A percentile compares a stretch with the other conserved stretches of the same genome.
Conservation (phyloP, 2,888 invertebrate species). For the Sericinus montela region DNA sequence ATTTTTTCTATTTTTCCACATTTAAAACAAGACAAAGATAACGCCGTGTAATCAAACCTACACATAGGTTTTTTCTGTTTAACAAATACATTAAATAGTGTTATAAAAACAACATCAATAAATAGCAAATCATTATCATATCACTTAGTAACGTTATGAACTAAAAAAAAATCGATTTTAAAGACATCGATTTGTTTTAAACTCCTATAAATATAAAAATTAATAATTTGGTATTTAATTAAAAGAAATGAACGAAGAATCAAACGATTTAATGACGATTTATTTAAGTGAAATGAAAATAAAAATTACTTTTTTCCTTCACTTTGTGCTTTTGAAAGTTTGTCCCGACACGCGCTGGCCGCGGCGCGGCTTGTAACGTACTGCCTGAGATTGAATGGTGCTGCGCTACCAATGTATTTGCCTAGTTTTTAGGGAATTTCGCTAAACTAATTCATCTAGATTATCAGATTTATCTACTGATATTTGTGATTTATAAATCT, state of each 20-base stretch:
- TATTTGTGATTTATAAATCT: too few species aligned
- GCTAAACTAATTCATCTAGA: not conserved
- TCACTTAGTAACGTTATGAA: too few species aligned
- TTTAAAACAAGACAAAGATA: not conserved
- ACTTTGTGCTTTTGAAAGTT: conserved; percentile 25
- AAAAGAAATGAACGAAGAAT: not conserved
- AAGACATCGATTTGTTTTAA: too few species aligned
- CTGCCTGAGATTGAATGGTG: conserved; percentile 40
- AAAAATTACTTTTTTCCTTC: conserved; percentile 28
- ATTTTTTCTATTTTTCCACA: not conserved
- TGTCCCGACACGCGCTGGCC: conserved; percentile 59
- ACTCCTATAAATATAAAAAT: too few species aligned
- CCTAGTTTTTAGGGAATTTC: conserved; percentile 34
- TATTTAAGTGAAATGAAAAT: conserved; percentile 18
- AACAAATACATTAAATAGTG: too few species aligned
- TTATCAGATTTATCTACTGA: too few species aligned
- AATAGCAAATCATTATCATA: too few species aligned
- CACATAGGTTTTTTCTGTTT: too few species aligned
- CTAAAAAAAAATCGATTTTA: too few species aligned
- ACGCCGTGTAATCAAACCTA: too few species aligned
- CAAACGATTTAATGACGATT: not conserved
- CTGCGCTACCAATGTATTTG: conserved; percentile 27
- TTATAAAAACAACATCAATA: too few species aligned
- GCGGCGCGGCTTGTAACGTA: conserved; percentile 57
- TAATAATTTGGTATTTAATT: too few species aligned